Evolutionary conservation across 1,140 invertebrate genomes (phyloP), one percentile per base, ranked within the genome.

Genomic region (Tetragonula clypearis): DNA sequence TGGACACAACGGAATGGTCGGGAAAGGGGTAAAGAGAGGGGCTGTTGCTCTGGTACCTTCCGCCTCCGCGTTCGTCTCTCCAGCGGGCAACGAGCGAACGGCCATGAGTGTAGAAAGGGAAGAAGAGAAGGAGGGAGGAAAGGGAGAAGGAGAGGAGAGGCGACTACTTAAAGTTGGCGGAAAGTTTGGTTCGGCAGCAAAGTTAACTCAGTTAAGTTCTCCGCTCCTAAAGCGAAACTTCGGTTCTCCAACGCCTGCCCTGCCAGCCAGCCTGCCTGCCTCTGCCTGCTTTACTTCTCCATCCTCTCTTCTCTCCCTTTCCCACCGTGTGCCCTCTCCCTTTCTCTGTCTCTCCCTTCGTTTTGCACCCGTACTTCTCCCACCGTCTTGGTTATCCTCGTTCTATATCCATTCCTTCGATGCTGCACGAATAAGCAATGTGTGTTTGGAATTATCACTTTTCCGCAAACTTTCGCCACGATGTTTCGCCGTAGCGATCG

Each of bases 161-260:
- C 92, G 92, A 95, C 93, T 94, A 94, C 94, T 94, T 95, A 95
- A 95, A 95, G 90, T 94, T 94, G 93, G 93, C 91, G 90, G 91
- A 95, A 95, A 95, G 91, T 95, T 94, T 94, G 90, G 91, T 93
- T 93, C 92, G 91, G 92, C 93, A 94, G 94, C 93, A 93, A 95
- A 95, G 93, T 94, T 94, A 94, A 94, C 94, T 95, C 90, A 95
- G 94, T 95, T 95, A 94, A 94, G 93, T 95, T 95, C 93, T 93
- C 93, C 88, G 88, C 93, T 92, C 84, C 92, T 92, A 91, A 92
- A 93, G 92, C 92, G 91, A 95, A 95, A 94, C 94, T 95, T 94
- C 92, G 87, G 91, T 91, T 91, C 92, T 91, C 88, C 86, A 79
- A 87, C 88, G 73, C 86, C 83, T 82, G 82, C 83, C 55, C 68